A percentile compares a stretch with the other conserved stretches of the same genome.
Conservation (phyloP, 1,140 invertebrate genomes). For the Contarinia nasturtii region DNA sequence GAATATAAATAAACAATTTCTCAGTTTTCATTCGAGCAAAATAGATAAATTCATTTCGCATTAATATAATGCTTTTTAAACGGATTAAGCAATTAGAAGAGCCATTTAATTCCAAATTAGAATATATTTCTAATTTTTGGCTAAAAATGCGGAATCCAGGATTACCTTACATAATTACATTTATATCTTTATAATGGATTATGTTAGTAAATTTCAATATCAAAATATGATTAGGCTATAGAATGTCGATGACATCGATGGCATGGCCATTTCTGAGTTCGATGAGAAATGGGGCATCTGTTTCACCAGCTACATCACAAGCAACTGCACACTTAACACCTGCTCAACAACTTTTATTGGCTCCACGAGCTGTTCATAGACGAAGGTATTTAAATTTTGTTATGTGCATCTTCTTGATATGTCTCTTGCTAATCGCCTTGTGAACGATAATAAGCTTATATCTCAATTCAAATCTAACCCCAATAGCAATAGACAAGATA, state of each 20-base stretch:
- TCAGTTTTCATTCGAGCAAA: too few relatives aligned
- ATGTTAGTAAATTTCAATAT: not conserved
- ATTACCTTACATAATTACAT: too few relatives aligned
- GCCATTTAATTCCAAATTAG: too few relatives aligned
- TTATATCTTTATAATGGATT: not conserved
- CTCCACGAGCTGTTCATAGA: slow-evolving; percentile 28
- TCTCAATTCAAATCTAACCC: not conserved
- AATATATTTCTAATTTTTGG: too few relatives aligned
- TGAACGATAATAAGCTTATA: not conserved
- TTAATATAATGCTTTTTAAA: too few relatives aligned
- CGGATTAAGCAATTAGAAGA: too few relatives aligned
- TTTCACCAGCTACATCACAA: slow-evolving; percentile 29
- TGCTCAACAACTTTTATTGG: slow-evolving; percentile 28
- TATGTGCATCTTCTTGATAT: not conserved
- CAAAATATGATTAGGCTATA: slow-evolving; percentile 25
- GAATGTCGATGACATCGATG: slow-evolving; percentile 28
- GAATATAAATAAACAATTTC: too few relatives aligned
- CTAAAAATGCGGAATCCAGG: too few relatives aligned
- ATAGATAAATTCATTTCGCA: too few relatives aligned
- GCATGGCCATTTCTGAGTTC: slow-evolving; percentile 26
- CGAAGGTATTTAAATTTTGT: slow-evolving; percentile 22
- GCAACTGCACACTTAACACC: slow-evolving; percentile 23
- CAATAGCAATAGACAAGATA: too few relatives aligned
- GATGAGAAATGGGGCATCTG: slow-evolving; percentile 20
- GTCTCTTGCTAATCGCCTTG: not conserved